phyloP scores from a whole-genome alignment of 2,113 vertebrate species.

The Ardeotis arabs region DNA sequence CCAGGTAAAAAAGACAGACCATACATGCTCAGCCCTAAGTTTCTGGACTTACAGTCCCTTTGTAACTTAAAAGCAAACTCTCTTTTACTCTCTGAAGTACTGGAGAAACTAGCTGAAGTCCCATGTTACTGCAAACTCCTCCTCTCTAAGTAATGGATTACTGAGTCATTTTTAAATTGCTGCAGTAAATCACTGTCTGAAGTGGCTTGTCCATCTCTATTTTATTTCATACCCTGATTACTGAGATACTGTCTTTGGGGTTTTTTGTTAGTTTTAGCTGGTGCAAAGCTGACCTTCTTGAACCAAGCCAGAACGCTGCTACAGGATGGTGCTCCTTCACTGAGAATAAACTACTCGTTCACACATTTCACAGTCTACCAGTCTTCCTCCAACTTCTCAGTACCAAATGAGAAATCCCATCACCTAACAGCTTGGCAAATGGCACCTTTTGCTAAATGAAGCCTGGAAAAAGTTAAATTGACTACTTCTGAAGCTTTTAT shows the following conservation, averaged over 20 bases:
- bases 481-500: background rate
- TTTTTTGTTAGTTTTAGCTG: background rate
- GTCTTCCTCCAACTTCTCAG: background rate
- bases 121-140: background rate
- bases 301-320: background rate
- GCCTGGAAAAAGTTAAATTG: background rate
- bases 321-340: background rate
- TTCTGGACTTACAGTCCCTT: background rate
- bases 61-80: background rate
- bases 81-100: background rate
- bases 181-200: background rate
- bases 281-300: background rate
- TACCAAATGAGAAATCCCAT: background rate
- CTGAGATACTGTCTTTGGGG: accelerated
- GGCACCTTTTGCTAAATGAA: background rate
- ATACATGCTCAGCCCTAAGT: background rate
- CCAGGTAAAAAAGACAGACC: background rate
- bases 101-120: background rate
- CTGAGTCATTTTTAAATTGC: background rate
- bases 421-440: background rate
- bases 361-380: background rate
- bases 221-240: background rate
- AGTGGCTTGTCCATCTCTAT: background rate
- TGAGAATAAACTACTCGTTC: background rate
- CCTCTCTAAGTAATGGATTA: background rate